These are phyloP conservation scores for Napeogenes inachia DNA, from an alignment of 2,888 invertebrate genomes.

Conservation along the genomic window DNA sequence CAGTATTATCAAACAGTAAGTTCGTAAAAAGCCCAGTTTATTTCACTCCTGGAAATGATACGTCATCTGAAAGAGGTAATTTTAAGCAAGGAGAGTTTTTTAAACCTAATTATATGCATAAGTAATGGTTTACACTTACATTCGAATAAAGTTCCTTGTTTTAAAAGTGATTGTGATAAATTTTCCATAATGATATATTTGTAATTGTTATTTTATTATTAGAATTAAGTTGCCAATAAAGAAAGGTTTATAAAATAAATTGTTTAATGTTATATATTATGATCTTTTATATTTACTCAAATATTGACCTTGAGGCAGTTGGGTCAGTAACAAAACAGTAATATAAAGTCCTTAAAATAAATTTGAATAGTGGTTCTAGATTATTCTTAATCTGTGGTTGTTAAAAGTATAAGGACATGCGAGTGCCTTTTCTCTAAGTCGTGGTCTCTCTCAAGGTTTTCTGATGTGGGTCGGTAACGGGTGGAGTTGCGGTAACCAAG, in stretches of 20 bases:
- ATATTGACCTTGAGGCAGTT: no score
- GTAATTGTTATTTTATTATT: no score
- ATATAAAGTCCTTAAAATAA: background rate
- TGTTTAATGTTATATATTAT: background rate
- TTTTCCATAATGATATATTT: no score
- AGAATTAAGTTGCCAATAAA: background rate
- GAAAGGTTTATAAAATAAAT: background rate
- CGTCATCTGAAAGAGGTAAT: slow-evolving; percentile 32
- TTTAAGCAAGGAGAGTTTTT: slow-evolving; percentile 53
- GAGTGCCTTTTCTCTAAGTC: slow-evolving; percentile 25
- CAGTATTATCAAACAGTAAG: slow-evolving; percentile 30
- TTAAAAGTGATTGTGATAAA: background rate
- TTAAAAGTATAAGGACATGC: slow-evolving; percentile 7
- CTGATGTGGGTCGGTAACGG: slow-evolving; percentile 32
- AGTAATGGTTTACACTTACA: slow-evolving; percentile 9
- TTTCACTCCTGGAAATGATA: slow-evolving; percentile 52
- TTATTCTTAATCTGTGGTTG: slow-evolving; percentile 4
- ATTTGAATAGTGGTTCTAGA: background rate
- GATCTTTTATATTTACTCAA: background rate
- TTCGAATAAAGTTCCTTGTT: slow-evolving; percentile 6
- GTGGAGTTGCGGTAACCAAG: slow-evolving; percentile 21
- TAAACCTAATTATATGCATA: slow-evolving; percentile 40
- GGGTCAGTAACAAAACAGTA: no score
- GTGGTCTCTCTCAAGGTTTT: slow-evolving; percentile 43
- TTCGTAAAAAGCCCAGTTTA: slow-evolving; percentile 32